Conservation (phyloP, 2,797 vertebrate species). For the Balearica regulorum region DNA sequence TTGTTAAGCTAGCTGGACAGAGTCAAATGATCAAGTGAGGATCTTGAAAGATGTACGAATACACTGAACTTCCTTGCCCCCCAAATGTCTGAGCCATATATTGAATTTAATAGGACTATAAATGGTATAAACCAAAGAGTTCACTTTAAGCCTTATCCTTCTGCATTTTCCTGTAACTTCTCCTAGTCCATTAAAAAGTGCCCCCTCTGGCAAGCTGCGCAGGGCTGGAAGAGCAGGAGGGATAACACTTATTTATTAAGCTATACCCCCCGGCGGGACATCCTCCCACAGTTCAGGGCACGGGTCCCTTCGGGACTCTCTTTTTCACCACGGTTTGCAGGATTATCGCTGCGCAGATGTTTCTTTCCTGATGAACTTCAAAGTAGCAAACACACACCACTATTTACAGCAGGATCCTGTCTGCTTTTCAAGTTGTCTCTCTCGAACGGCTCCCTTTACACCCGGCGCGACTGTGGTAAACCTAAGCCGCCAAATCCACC, state of each 20-base stretch:
- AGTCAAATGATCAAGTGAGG: conserved; percentile 45
- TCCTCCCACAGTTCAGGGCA: not conserved
- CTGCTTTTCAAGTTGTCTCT: not conserved
- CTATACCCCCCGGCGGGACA: not conserved
- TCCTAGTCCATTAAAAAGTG: conserved; percentile 55
- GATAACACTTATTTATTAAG: conserved; percentile 27
- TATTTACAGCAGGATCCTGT: not conserved
- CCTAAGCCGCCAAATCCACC: not conserved
- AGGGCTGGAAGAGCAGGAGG: conserved; percentile 13
- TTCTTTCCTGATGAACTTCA: conserved; percentile 8
- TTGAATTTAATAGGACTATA: conserved; percentile 62
- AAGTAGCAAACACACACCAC: not conserved
- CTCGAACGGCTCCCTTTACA: not conserved
- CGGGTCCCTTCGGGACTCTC: not conserved
- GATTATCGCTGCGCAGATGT: not conserved
- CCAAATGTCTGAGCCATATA: conserved; percentile 18
- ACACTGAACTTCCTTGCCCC: conserved; percentile 51
- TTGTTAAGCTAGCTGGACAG: conserved; percentile 54
- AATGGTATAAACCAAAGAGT: conserved; percentile 56
- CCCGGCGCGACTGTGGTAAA: rapidly evolving
- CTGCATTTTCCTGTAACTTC: conserved; percentile 47
- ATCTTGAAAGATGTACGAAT: conserved; percentile 33
- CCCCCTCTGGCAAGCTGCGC: conserved; percentile 38
- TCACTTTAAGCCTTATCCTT: conserved; percentile 30
- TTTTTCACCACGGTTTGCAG: not conserved